Percentiles rank a stretch among this genome's conserved stretches.
These are phyloP conservation scores for Eupeodes corollae DNA, from an alignment of 1,140 invertebrate genomes.

Conservation along the genomic window DNA sequence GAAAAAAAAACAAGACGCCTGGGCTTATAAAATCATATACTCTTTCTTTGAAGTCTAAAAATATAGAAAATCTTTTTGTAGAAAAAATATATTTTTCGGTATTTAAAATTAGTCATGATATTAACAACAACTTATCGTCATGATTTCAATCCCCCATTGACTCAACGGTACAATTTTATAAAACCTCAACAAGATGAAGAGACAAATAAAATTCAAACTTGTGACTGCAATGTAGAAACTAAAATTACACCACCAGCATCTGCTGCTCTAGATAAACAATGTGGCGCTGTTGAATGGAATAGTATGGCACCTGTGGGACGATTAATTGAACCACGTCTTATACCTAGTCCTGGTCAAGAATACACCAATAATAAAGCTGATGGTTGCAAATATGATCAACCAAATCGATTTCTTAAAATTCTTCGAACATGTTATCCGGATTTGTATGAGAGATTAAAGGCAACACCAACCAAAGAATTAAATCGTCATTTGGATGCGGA, in stretches of 20 bases:
- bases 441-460: slow-evolving; percentile 41
- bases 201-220: background rate
- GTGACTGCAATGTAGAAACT: too few species aligned
- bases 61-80: too few species aligned
- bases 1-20: too few species aligned
- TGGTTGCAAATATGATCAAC: slow-evolving; percentile 27
- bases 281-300: slow-evolving; percentile 26
- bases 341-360: slow-evolving; percentile 20
- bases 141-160: slow-evolving; percentile 25
- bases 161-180: slow-evolving; percentile 28
- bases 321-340: slow-evolving; percentile 27
- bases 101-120: too few species aligned
- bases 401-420: slow-evolving; percentile 33
- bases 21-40: too few species aligned
- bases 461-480: slow-evolving; percentile 39
- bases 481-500: slow-evolving; percentile 40
- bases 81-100: too few species aligned
- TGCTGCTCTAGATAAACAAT: slow-evolving; percentile 11
- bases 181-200: too few species aligned
- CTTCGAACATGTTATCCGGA: slow-evolving; percentile 38
- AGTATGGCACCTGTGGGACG: slow-evolving; percentile 33
- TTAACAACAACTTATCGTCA: slow-evolving; percentile 25
- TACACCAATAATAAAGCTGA: slow-evolving; percentile 24
- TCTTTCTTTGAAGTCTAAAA: too few species aligned
- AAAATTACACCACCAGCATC: background rate